Evolutionary conservation across 2,888 invertebrate species (phyloP), one percentile per base, ranked within the genome.

Genomic region (Netelia virgata): DNA sequence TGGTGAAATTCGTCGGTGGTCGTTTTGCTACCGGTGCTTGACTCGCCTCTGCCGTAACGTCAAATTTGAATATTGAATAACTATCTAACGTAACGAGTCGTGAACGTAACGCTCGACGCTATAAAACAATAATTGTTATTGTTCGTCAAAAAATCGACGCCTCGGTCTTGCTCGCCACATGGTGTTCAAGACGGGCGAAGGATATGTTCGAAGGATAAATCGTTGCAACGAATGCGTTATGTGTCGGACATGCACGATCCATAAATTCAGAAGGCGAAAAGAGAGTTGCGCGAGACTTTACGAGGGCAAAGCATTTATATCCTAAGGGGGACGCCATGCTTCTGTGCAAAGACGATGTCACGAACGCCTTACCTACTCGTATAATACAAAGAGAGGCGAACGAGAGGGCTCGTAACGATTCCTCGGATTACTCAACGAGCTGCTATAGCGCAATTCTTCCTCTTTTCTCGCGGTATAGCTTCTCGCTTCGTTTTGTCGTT

Each of bases 371-470:
- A 8, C 2, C 57, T n/a, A n/a, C 18, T 8, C 61, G 10, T 16
- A 63, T 28, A 28, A 36, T n/a, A 63, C 63, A 57, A 14, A 57
- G 20, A 57, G 20, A 41, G 80, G 73, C 83, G 61, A 77, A 11
- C 16, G 55, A 43, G 72, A 76, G 61, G 68, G 68, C 1, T 36
- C 36, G 36, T 36, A 70, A 50, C 66, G 50, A 43, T 68, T 23
- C 73, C 53, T 70, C 72, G 61, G 77, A 81, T 84, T 84, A 78
- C 82, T 78, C 84, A 84, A 84, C 82, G 75, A 43, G 14, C 43
- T 41, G 14, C 66, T 18, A 55, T 23, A 55, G 50, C 50, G 68
- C 53, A 55, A 69, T 76, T 75, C 79, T 75, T 83, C 43, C 64
- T 79, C 72, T 73, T 50, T 59, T 50, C 28, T 18, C 50, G 50